Evolutionary conservation across 2,888 invertebrate species (phyloP), one percentile per base, ranked within the genome.

Genomic region (Notocelia uddmanniana): DNA sequence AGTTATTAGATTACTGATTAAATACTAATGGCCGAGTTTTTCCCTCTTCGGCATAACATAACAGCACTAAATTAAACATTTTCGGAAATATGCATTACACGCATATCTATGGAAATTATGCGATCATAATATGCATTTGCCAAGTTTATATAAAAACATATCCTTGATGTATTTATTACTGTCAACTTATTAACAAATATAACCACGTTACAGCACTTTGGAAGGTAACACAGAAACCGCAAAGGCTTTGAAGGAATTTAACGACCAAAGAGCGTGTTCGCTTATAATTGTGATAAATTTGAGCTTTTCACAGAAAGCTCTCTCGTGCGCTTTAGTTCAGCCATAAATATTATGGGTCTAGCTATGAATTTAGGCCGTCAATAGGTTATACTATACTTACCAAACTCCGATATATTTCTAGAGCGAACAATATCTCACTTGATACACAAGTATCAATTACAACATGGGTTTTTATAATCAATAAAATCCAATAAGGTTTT

Each of bases 191-290:
- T 34, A 57, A 31, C 2, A 60, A 21, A 23, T n/a, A 21, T 48
- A 57, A 57, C 57, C 45, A 50, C 23, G 59, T 31, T 5, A 34
- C 1, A 52, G 18, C 9, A 50, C 50, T 64, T 69, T 63, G 45
- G 18, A 23, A 8, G 34, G 19, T 57, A 52, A 70, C 69, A 70
- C 64, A 50, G 50, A 70, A 68, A 45, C 64, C 63, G 58, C 58
- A 52, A 70, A 19, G 26, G 52, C 50, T 50, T 69, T 64, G 23
- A 23, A 37, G 26, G 64, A 70, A 50, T 70, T 63, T 64, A 37
- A 50, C 37, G 69, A 69, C 63, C 37, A 58, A 64, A 50, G 57
- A 48, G 26, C 57, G 31, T 48, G 67, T 45, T 45, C 52, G 63
- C 52, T 63, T 52, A 21, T 63, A 63, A 59, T 59, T 58, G 19